Evolutionary conservation across 64 coral and sea anemone genomes (phyloP).

Genomic region (Stichodactyla helianthus): DNA sequence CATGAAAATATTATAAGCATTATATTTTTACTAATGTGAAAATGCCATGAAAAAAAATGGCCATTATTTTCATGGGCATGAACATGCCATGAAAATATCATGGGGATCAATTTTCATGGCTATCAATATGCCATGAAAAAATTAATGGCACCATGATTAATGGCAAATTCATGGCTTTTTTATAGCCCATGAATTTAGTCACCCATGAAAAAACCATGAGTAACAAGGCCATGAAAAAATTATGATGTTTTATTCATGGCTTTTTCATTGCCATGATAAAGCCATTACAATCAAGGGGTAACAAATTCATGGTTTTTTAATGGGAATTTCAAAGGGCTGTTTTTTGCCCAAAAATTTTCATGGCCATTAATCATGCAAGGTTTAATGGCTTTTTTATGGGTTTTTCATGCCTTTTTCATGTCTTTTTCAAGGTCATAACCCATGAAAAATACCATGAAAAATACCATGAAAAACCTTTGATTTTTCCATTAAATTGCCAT

Average conservation of each 20-base stretch:
- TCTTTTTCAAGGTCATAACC: too few species aligned
- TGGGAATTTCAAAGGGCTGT: too few species aligned
- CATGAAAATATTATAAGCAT: conserved; percentile 4
- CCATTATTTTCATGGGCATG: not conserved
- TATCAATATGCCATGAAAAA: not conserved
- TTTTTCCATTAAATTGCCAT: too few species aligned
- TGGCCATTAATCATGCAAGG: too few species aligned
- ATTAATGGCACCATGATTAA: conserved; percentile 10
- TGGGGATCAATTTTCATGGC: not conserved
- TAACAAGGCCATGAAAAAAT: not conserved
- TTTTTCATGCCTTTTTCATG: too few species aligned
- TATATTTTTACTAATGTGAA: not conserved
- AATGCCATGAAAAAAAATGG: not conserved
- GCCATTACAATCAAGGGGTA: not conserved
- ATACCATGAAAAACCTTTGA: too few species aligned
- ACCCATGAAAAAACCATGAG: not conserved
- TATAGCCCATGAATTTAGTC: not conserved
- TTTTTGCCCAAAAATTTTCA: too few species aligned
- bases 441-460: too few species aligned
- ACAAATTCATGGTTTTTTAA: not conserved
- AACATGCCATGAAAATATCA: not conserved
- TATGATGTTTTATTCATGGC: not conserved
- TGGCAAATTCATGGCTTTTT: not conserved
- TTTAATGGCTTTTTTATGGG: not conserved
- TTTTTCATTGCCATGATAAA: conserved; percentile 9